Evolutionary conservation across 2,888 invertebrate species (phyloP), one percentile per base, ranked within the genome.

Genomic region (Drosophila peninsularis): DNA sequence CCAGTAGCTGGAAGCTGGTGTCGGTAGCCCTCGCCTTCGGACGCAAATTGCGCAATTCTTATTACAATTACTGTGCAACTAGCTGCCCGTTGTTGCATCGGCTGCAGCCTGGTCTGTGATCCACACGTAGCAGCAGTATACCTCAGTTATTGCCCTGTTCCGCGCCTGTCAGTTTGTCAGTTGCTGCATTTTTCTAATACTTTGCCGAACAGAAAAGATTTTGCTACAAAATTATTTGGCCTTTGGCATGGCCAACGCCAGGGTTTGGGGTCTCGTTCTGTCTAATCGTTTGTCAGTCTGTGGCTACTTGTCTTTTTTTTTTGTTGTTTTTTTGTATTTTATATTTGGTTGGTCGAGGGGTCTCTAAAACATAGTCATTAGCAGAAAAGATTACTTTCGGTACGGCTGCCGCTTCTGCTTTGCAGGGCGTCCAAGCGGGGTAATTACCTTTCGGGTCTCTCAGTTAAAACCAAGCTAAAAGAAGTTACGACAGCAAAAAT

Each of bases 1-100:
- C 47, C 32, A 24, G 17, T 19, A 44, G 44, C n/a, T n/a, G n/a
- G n/a, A n/a, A n/a, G n/a, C 55, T 41, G 44, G 44, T 63, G 41
- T 60, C 55, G 60, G 65, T 55, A 60, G 49, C 52, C 64, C 65
- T 64, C 34, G 55, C 60, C 58, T 49, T 62, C 37, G 44, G 57
- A 86, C 86, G 83, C 80, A 83, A 83, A 83, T 85, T 83, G 83
- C 83, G 81, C 86, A 83, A 83, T 83, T 82, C 86, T 85, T 83
- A 83, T 76, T 85, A 83, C 83, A 83, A 83, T 83, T 85, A 83
- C 86, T 76, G 69, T 69, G 65, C 71, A 78, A 82, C 75, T 69
- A 79, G 76, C 65, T 70, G 55, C 61, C 36, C 39, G 54, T 49
- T 69, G 71, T 42, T 36, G 36, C 34, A 47, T 39, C 49, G 58